phyloP scores from a whole-genome alignment of 2,113 vertebrate species.

The Euleptes europaea region DNA sequence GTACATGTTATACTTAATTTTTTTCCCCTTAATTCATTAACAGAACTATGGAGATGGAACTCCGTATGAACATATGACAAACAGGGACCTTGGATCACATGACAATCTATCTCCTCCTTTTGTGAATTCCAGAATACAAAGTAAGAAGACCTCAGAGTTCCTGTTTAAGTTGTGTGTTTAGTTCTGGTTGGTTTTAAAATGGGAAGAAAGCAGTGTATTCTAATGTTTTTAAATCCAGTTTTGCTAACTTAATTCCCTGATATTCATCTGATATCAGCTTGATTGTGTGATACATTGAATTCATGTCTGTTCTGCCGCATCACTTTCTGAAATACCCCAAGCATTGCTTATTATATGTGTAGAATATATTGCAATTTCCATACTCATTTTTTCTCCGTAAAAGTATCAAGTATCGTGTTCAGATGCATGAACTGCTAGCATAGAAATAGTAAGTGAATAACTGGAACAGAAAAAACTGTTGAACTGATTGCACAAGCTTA shows the following conservation, averaged over 20 bases:
- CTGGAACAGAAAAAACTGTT: neutral
- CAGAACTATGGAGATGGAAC: conserved; percentile 92
- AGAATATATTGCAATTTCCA: neutral
- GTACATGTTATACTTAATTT: neutral
- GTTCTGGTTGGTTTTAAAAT: neutral
- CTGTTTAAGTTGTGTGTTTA: accelerated
- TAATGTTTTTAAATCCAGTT: neutral
- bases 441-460: accelerated
- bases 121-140: conserved; percentile 91
- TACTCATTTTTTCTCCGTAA: accelerated
- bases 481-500: accelerated
- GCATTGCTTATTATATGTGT: accelerated
- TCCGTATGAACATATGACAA: conserved; percentile 87
- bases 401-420: neutral
- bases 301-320: accelerated
- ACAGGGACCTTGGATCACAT: conserved; percentile 87
- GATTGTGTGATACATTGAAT: neutral
- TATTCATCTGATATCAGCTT: accelerated
- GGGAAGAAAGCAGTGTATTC: neutral
- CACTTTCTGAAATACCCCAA: accelerated
- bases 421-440: neutral
- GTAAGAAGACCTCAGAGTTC: conserved; percentile 72
- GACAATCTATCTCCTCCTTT: conserved; percentile 95
- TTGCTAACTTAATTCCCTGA: accelerated
- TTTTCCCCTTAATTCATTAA: conserved; percentile 24